Evolutionary conservation across 2,113 vertebrate genomes (phyloP).

Genomic region (Varanus salvator): DNA sequence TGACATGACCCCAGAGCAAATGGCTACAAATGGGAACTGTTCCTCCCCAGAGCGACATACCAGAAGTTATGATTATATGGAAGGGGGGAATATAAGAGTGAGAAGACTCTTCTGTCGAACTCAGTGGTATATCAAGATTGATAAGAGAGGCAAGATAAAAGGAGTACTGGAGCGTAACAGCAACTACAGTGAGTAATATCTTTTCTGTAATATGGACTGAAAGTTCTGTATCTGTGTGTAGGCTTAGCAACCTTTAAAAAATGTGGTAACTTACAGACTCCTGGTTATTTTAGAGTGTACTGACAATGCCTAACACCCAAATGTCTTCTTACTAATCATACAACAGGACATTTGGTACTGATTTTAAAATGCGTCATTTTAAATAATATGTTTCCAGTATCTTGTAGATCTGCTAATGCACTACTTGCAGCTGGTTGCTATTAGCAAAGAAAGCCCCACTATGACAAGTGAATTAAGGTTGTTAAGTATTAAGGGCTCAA

Average conservation of each 20-base stretch:
- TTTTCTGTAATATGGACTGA: conserved; percentile 33
- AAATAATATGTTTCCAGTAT: conserved; percentile 55
- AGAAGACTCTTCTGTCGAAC: conserved; percentile 97
- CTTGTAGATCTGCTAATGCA: conserved; percentile 69
- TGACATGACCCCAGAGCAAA: conserved; percentile 95
- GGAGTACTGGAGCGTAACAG: conserved; percentile 94
- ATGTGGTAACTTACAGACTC: not conserved
- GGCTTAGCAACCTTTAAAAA: conserved; percentile 13
- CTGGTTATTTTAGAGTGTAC: not conserved
- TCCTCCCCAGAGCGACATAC: conserved; percentile 95
- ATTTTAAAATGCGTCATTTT: conserved; percentile 70
- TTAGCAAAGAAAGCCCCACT: conserved; percentile 68
- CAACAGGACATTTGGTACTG: conserved; percentile 68
- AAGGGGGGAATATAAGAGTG: conserved; percentile 96
- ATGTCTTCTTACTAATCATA: conserved; percentile 49
- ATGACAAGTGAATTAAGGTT: conserved; percentile 74
- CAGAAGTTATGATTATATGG: conserved; percentile 99
- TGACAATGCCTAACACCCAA: conserved; percentile 38
- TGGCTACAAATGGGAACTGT: conserved; percentile 94
- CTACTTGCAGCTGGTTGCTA: conserved; percentile 69
- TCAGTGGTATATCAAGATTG: conserved; percentile 97
- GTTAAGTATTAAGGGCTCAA: conserved; percentile 58
- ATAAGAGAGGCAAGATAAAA: conserved; percentile 92
- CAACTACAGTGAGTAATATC: conserved; percentile 92
- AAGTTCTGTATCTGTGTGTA: conserved; percentile 9